Evolutionary conservation across 2,113 vertebrate genomes (phyloP).

Genomic region (Terrapene triunguis): DNA sequence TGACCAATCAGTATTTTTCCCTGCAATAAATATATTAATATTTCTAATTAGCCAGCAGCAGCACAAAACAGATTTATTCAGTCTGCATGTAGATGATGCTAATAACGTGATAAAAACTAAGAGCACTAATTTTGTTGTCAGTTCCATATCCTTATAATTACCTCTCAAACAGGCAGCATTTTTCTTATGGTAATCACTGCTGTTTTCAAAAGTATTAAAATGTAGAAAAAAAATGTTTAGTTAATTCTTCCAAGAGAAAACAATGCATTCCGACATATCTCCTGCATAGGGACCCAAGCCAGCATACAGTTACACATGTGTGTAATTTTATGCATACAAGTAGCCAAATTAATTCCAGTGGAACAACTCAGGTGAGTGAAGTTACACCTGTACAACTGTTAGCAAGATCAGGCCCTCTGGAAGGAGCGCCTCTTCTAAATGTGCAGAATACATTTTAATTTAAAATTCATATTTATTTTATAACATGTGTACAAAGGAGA

Average conservation of each 20-base stretch:
- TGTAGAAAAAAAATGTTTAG: slow-evolving; percentile 1
- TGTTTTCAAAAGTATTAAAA: slow-evolving; percentile 45
- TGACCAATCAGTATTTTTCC: slow-evolving; percentile 31
- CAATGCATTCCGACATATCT: slow-evolving; percentile 41
- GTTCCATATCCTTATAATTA: slow-evolving; percentile 69
- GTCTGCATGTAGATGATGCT: slow-evolving; percentile 33
- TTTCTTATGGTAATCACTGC: slow-evolving; percentile 61
- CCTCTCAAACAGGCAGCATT: slow-evolving; percentile 53
- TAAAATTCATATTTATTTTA: background rate
- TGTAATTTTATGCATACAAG: background rate
- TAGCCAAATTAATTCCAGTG: background rate
- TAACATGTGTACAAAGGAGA: background rate
- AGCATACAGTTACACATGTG: background rate
- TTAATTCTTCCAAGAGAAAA: slow-evolving; percentile 46
- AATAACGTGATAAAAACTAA: slow-evolving; percentile 60
- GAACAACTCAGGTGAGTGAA: background rate
- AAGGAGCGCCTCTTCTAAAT: background rate
- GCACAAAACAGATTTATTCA: slow-evolving; percentile 58
- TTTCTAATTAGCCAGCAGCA: slow-evolving; percentile 61
- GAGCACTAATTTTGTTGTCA: slow-evolving; percentile 75
- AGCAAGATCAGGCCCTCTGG: background rate
- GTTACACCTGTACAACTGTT: background rate
- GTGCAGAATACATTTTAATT: background rate
- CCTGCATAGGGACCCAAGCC: background rate
- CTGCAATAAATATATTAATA: slow-evolving; percentile 53